Evolutionary conservation across 2,888 invertebrate genomes (phyloP), one percentile per base, ranked within the genome.

Genomic region (Oxytorus armatus): DNA sequence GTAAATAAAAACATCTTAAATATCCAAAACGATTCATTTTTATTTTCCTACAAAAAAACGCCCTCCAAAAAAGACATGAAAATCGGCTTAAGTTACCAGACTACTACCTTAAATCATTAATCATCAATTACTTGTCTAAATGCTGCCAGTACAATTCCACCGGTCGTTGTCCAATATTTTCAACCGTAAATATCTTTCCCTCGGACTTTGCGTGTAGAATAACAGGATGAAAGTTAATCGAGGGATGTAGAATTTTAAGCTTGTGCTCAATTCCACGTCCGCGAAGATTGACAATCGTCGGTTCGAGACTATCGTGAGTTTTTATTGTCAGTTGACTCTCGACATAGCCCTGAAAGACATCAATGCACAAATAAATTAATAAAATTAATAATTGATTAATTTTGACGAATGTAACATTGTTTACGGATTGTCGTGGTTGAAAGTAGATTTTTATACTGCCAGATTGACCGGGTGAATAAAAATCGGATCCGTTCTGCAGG

Each of bases 131-230:
- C 95, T 91, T 88, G 88, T 96, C 95, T 87, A 94, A 94, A 89
- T 96, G 95, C 16, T 95, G 92, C 90, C 95, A 94, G 87, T 94
- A 95, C 59, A 95, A 92, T 90, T 96, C 96, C 18, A 96, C 92
- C 0, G 96, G 95, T 89, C 94, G 95, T 3, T 92, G 90, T 79
- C 95, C 95, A 0, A 93, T 93, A 89, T 96, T 96, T 74, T 93
- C 93, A 4, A 96, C 89, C 2, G 93, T 92, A 77, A 96, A 93
- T 81, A 92, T 93, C 79, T 93, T 92, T 61, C 94, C 94, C n/a
- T 93, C 93, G 1, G 93, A 93, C 49, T 92, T 90, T 16, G 94
- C 93, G 92, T 95, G 95, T 0, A 96, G 96, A 73, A 95, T 89
- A 0, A 94, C 93, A 0, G 96, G 94, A 3, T 93, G 92, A 89